Conservation (phyloP, 1,140 invertebrate genomes). For the Muscidifurax raptorellus region DNA sequence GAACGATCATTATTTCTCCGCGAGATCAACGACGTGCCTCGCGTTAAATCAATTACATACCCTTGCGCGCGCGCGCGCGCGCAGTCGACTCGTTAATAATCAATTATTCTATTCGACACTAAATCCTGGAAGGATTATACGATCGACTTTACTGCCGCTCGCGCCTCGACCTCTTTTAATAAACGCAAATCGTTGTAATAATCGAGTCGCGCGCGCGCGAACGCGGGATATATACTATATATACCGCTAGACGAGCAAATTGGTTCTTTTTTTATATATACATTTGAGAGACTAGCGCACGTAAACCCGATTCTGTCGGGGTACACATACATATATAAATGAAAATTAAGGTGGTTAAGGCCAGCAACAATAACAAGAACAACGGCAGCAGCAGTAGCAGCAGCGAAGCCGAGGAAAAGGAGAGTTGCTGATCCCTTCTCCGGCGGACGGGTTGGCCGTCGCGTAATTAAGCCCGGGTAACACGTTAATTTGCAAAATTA, state of each 20-base stretch:
- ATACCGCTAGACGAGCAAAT: slow-evolving; percentile 10
- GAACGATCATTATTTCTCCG: slow-evolving; percentile 19
- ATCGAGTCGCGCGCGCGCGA: background rate
- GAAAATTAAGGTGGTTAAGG: background rate
- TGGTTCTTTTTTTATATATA: background rate
- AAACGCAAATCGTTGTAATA: slow-evolving; percentile 19
- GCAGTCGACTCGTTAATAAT: background rate
- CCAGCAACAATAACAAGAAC: too few species aligned
- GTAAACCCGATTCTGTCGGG: slow-evolving; percentile 15
- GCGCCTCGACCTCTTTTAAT: slow-evolving; percentile 8
- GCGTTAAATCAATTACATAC: slow-evolving; percentile 42
- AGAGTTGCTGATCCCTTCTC: slow-evolving; percentile 19
- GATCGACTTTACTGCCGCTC: background rate
- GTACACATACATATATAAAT: background rate
- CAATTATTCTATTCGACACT: background rate
- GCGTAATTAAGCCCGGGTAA: slow-evolving; percentile 50
- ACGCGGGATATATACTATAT: too few species aligned
- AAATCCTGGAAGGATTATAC: background rate
- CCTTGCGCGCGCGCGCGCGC: background rate
- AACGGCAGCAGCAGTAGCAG: too few species aligned
- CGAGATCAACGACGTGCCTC: slow-evolving; percentile 24
- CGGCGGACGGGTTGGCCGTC: background rate
- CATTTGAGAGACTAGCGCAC: background rate
- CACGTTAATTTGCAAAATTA: slow-evolving; percentile 65
- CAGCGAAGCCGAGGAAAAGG: background rate